A percentile compares a stretch with the other conserved stretches of the same genome.
phyloP scores from a whole-genome alignment of 2,888 invertebrate species.

The Caenorhabditis virilis region DNA sequence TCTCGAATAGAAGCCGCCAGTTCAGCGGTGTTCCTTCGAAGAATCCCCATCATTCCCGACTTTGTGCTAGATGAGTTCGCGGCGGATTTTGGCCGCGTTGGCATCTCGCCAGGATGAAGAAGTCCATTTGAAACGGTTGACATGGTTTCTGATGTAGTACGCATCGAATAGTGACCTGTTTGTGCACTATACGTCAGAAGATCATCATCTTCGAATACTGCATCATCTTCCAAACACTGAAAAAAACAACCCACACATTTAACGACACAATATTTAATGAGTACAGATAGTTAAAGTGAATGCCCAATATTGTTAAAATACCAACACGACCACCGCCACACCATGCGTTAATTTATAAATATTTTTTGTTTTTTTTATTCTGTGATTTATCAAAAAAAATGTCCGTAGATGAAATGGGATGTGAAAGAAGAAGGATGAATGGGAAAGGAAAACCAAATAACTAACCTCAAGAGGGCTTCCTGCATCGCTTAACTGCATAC shows the following conservation, averaged over 20 bases:
- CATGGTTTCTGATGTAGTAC: background rate
- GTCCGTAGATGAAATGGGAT: too few species aligned
- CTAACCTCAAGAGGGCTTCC: constrained; percentile 46
- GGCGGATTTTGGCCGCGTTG: constrained; percentile 24
- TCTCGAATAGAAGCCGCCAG: constrained; percentile 38
- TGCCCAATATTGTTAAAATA: too few species aligned
- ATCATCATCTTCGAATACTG: background rate
- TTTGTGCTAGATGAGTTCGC: background rate
- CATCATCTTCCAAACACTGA: too few species aligned
- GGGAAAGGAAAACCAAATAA: background rate
- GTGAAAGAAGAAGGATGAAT: background rate
- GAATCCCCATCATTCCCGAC: constrained; percentile 34
- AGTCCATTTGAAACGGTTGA: too few species aligned
- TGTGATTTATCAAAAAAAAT: too few species aligned
- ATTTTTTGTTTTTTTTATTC: constrained; percentile 1
- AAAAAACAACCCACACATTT: too few species aligned
- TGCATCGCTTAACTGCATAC: constrained; percentile 9
- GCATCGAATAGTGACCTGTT: constrained; percentile 14
- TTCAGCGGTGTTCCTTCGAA: constrained; percentile 47
- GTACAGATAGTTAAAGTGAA: too few species aligned
- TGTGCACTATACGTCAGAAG: constrained; percentile 10
- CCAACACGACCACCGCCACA: too few species aligned
- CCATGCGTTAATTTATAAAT: too few species aligned
- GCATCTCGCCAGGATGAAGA: constrained; percentile 18
- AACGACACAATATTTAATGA: too few species aligned